Evolutionary conservation across 2,888 invertebrate genomes (phyloP).

Genomic region (Dicranocentrus wangi): DNA sequence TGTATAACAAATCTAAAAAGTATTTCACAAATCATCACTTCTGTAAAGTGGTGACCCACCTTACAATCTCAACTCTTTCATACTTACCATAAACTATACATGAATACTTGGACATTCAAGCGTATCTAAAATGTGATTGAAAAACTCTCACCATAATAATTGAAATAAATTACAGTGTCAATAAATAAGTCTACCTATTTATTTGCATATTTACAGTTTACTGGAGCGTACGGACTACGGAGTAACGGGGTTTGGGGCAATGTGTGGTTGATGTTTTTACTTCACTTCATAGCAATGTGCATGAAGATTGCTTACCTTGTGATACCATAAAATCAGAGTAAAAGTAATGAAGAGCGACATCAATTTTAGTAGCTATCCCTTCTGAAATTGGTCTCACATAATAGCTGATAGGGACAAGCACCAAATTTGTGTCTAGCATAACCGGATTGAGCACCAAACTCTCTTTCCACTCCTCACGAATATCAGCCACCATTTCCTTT

Average conservation of each 20-base stretch:
- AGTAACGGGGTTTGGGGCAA: no score
- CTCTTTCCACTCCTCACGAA: constrained; percentile 65
- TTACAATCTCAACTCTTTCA: no score
- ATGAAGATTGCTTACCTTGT: constrained; percentile 56
- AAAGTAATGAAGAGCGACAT: constrained; percentile 66
- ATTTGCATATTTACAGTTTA: no score
- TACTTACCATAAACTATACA: no score
- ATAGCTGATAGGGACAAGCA: constrained; percentile 62
- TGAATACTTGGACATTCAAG: no score
- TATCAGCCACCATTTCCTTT: constrained; percentile 56
- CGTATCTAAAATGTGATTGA: no score
- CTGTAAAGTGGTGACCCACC: no score
- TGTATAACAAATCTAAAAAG: neutral
- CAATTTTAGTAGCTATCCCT: constrained; percentile 64
- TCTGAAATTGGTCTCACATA: constrained; percentile 58
- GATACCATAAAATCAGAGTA: constrained; percentile 62
- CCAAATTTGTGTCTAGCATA: constrained; percentile 62
- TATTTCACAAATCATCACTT: neutral
- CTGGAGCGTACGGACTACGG: no score
- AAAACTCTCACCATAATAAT: no score
- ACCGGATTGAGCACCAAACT: constrained; percentile 56
- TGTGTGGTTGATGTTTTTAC: no score
- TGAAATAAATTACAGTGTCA: no score
- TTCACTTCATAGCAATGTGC: constrained; percentile 51
- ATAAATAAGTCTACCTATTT: no score